phyloP scores from a whole-genome alignment of 2,888 invertebrate species.

The Frankliniella intonsa region DNA sequence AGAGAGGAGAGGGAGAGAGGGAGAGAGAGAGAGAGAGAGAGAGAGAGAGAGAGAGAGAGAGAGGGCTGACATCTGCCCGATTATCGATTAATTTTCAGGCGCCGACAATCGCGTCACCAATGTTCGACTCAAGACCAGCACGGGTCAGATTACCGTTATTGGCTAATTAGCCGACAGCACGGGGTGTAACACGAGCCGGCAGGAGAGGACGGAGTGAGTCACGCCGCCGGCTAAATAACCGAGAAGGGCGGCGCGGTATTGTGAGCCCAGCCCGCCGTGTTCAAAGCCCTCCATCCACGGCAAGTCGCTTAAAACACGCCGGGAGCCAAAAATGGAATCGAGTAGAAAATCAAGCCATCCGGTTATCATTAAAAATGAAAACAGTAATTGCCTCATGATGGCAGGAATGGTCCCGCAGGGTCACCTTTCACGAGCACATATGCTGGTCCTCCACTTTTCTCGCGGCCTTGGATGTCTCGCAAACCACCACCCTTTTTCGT shows the following conservation, averaged over 20 bases:
- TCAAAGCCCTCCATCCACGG: neutral
- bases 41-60: constrained; percentile 17
- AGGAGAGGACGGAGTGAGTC: neutral
- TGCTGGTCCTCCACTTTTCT: neutral
- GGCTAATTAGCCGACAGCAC: too few species aligned
- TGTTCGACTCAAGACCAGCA: too few species aligned
- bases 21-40: constrained; percentile 1
- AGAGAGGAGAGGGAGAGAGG: neutral
- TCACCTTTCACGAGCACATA: neutral
- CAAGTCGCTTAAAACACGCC: neutral
- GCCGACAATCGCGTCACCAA: too few species aligned
- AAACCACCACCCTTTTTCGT: too few species aligned
- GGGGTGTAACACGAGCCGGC: too few species aligned
- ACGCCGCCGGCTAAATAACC: neutral
- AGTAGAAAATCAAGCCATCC: too few species aligned
- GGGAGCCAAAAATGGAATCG: neutral
- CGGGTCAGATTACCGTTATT: too few species aligned
- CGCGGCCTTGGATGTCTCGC: too few species aligned
- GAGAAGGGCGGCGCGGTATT: neutral
- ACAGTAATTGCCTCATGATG: neutral
- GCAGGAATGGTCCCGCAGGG: neutral
- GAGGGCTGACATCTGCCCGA: neutral
- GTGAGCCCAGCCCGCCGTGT: neutral
- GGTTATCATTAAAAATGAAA: too few species aligned
- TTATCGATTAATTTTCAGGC: too few species aligned